A percentile compares a stretch with the other conserved stretches of the same genome.
Conservation (phyloP, 2,888 invertebrate genomes). For the Parnassius mnemosyne region DNA sequence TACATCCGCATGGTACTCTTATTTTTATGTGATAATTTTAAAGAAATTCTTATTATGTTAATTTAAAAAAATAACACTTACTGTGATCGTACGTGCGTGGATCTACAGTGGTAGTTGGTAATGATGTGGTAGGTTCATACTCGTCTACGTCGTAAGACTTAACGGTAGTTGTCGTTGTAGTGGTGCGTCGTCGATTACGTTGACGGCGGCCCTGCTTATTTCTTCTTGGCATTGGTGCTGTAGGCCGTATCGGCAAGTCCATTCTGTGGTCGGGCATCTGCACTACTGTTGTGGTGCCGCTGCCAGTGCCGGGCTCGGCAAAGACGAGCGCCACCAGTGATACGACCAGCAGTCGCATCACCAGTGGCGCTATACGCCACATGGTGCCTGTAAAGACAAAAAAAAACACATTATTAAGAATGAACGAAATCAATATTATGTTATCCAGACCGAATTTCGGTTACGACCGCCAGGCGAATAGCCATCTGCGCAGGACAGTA, state of each 20-base stretch:
- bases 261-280: slow-evolving; percentile 30
- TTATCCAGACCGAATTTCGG: no score
- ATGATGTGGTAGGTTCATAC: slow-evolving; percentile 46
- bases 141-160: slow-evolving; percentile 55
- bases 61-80: slow-evolving; percentile 42
- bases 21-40: no score
- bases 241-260: slow-evolving; percentile 29
- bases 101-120: slow-evolving; percentile 60
- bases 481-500: no score
- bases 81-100: slow-evolving; percentile 68
- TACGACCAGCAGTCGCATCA: slow-evolving; percentile 61
- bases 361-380: slow-evolving; percentile 70
- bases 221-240: slow-evolving; percentile 34
- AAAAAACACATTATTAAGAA: slow-evolving; percentile 15
- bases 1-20: no score
- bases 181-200: slow-evolving; percentile 52
- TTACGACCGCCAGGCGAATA: no score
- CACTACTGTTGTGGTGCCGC: slow-evolving; percentile 31
- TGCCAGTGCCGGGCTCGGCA: slow-evolving; percentile 53
- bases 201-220: slow-evolving; percentile 42
- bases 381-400: slow-evolving; percentile 54
- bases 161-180: slow-evolving; percentile 54
- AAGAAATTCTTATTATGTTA: no score
- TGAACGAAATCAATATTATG: no score
- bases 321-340: slow-evolving; percentile 74